Percentiles rank a stretch among this genome's conserved stretches.
Conservation (phyloP, 2,797 vertebrate species). For the Aplochiton taeniatus region DNA sequence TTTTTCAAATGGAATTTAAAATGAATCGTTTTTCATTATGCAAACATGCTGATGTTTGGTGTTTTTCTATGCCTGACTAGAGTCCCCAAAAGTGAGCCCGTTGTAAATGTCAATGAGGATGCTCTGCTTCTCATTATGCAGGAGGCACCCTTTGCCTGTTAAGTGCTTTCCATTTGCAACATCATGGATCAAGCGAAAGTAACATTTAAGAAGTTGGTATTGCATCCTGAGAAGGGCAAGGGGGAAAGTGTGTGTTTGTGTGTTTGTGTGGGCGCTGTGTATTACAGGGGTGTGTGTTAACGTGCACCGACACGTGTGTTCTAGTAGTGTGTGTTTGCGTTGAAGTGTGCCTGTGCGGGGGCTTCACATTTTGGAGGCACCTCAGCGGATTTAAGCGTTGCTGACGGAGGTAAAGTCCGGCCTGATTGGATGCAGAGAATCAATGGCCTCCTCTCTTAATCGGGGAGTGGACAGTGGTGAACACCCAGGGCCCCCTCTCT, state of each 20-base stretch:
- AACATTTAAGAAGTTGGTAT: background rate
- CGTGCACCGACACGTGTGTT: too few species aligned
- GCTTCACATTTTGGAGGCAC: constrained; percentile 22
- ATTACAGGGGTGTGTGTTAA: too few species aligned
- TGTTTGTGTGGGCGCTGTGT: too few species aligned
- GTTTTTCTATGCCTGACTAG: constrained; percentile 26
- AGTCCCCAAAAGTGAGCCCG: constrained; percentile 26
- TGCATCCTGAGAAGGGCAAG: constrained; percentile 1
- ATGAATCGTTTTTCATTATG: constrained; percentile 46
- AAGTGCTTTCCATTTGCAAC: constrained; percentile 18
- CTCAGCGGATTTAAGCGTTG: constrained; percentile 40
- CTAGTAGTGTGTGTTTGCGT: background rate
- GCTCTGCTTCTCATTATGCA: constrained; percentile 15
- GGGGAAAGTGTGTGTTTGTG: background rate
- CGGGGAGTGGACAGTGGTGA: constrained; percentile 43
- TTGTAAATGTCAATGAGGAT: constrained; percentile 34
- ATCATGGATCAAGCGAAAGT: background rate
- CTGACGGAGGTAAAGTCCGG: constrained; percentile 43
- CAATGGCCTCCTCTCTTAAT: constrained; percentile 42
- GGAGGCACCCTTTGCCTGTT: background rate
- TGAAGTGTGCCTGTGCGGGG: background rate
- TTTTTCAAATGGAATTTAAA: constrained; percentile 51
- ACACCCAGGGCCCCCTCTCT: constrained; percentile 20
- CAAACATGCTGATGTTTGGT: constrained; percentile 43
- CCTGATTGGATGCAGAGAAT: constrained; percentile 48